Evolutionary conservation across 2,113 vertebrate genomes (phyloP), one percentile per base, ranked within the genome.

Genomic region (Riparia riparia): DNA sequence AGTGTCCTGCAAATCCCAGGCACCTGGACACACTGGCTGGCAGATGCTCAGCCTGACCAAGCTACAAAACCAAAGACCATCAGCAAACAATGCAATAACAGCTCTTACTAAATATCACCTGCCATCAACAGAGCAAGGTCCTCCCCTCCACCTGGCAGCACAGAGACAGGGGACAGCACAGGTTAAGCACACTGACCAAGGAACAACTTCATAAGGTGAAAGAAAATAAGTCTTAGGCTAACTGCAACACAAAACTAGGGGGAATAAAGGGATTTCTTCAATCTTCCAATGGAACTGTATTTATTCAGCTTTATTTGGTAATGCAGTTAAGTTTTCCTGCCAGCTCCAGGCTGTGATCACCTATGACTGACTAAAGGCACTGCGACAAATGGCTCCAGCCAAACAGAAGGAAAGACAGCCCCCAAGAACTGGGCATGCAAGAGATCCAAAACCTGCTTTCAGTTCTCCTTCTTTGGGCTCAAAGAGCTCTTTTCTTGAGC

Each of bases 11-110:
- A 26, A 82, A 76, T 20, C 66, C 63, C 63, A 34, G 58, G 39
- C 39, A 58, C 21, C 18, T 3, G 16, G 37, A 57, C 14, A 26
- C 19, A 1, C 0, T 21, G 53, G 41, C 63, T 57, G 63, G 71
- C 53, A 69, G 50, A 49, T 28, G 31, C 57, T 57, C 45, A 50
- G 68, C 47, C 80, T 39, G 42, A 58, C 22, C 73, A 70, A 58
- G 25, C 51, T 21, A 84, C 68, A 79, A 56, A 71, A 50, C 3
- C 44, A 63, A 74, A 92, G 21, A 28, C 5, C 56, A 60, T 12
- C 5, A 1, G 49, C 80, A 71, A 94, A 70, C 13, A n/a, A 37
- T 13, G 26, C 1, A 11, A 0, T 16, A 84, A 4, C 2, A 11
- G 61, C 42, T 47, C 50, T 25, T 39, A 24, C 18, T 10, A 44